Conservation (phyloP, 2,113 vertebrate species). For the Gallinago paraguaiae region DNA sequence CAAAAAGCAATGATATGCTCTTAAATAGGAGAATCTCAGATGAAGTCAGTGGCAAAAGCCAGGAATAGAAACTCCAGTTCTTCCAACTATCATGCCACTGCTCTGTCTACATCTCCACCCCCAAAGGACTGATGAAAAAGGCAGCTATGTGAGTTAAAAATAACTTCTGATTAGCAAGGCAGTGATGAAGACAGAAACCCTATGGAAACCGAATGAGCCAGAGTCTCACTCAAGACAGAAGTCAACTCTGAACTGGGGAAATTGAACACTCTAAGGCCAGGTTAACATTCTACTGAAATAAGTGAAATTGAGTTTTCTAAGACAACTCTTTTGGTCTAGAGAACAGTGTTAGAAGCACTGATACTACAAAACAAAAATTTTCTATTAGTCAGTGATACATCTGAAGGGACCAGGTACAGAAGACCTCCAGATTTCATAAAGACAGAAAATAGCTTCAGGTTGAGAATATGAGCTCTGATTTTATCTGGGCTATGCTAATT, state of each 20-base stretch:
- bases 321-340: not conserved
- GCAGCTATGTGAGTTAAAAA: not conserved
- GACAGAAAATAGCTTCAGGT: not conserved
- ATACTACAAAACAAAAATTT: not conserved
- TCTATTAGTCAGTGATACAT: not conserved
- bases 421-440: not conserved
- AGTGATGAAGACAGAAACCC: not conserved
- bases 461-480: not conserved
- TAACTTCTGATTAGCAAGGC: not conserved
- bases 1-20: not conserved
- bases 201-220: not conserved
- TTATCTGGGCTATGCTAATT: not conserved
- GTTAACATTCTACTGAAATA: not conserved
- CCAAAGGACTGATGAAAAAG: conserved; percentile 10
- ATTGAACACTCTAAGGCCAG: not conserved
- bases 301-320: not conserved
- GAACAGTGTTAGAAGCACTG: not conserved
- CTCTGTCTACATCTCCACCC: not conserved
- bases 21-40: not conserved
- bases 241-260: not conserved
- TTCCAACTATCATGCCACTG: not conserved
- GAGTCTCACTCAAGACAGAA: not conserved
- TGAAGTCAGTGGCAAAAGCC: not conserved
- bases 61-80: not conserved
- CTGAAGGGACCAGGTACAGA: not conserved